Evolutionary conservation across 2,888 invertebrate genomes (phyloP).

Genomic region (Platerodrilus igneus): DNA sequence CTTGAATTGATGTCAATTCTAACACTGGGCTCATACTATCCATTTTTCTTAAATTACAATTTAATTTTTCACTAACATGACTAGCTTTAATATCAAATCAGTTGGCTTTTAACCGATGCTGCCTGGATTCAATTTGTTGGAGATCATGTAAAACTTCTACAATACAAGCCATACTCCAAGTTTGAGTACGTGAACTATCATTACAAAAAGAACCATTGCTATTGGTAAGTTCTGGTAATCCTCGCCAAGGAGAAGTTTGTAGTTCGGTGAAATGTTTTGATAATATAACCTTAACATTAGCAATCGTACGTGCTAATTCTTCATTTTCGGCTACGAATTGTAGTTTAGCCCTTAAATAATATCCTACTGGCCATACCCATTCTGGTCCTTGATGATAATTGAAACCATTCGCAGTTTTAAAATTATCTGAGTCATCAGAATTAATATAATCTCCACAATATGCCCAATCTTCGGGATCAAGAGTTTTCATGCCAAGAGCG

Average conservation of each 20-base stretch:
- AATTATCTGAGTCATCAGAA: slow-evolving; percentile 77
- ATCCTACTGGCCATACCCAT: slow-evolving; percentile 97
- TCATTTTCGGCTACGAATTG: slow-evolving; percentile 67
- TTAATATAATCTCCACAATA: slow-evolving; percentile 94
- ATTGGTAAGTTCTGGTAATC: slow-evolving; percentile 94
- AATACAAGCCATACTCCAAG: slow-evolving; percentile 89
- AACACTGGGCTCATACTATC: too few species aligned
- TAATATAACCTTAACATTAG: slow-evolving; percentile 56
- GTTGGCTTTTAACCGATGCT: too few species aligned
- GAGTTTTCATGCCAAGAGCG: slow-evolving; percentile 92
- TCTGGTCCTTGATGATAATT: slow-evolving; percentile 99
- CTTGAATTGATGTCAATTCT: too few species aligned
- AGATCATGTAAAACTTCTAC: slow-evolving; percentile 75
- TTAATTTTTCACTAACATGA: too few species aligned
- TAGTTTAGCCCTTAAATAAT: slow-evolving; percentile 83
- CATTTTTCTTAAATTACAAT: too few species aligned
- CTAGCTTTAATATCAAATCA: too few species aligned
- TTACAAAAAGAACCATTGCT: slow-evolving; percentile 75
- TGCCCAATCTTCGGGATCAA: slow-evolving; percentile 94
- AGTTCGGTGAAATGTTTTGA: slow-evolving; percentile 73
- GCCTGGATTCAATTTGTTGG: slow-evolving; percentile 47
- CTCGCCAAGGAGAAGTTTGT: slow-evolving; percentile 81
- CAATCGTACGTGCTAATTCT: slow-evolving; percentile 51
- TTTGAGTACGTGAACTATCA: slow-evolving; percentile 91
- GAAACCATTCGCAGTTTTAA: slow-evolving; percentile 84